Conservation (phyloP, 2,797 vertebrate genomes). For the Borostomias antarcticus region DNA sequence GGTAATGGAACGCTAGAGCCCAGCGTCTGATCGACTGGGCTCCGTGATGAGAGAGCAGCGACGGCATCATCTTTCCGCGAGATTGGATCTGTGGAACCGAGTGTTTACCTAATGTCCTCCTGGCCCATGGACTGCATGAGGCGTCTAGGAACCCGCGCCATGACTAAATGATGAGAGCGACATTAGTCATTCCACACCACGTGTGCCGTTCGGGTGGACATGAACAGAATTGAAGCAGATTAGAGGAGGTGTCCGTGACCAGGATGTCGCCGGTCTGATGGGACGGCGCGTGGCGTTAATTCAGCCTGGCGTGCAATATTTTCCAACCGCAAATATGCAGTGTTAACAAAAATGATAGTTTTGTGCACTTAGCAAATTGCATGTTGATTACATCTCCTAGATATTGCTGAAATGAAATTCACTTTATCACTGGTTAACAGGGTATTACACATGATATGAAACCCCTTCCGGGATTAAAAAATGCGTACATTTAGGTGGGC, state of each 20-base stretch:
- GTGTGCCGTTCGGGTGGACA: conserved; percentile 65
- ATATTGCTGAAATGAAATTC: conserved; percentile 70
- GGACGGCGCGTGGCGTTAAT: conserved; percentile 64
- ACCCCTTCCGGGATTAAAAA: conserved; percentile 54
- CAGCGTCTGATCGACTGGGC: too few relatives aligned
- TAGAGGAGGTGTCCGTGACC: conserved; percentile 66
- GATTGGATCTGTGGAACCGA: conserved; percentile 27
- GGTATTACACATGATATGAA: conserved; percentile 67
- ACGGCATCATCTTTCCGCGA: background rate
- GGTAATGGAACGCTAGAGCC: too few relatives aligned
- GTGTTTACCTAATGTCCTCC: conserved; percentile 51
- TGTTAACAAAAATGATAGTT: conserved; percentile 75
- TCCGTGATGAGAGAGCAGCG: too few relatives aligned
- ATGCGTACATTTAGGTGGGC: conserved; percentile 56
- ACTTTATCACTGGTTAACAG: conserved; percentile 72
- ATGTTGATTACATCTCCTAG: conserved; percentile 72
- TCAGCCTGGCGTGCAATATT: conserved; percentile 67
- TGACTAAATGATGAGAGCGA: conserved; percentile 68
- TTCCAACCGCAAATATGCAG: conserved; percentile 70
- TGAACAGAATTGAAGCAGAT: conserved; percentile 76
- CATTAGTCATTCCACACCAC: conserved; percentile 67
- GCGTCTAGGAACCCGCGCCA: conserved; percentile 47
- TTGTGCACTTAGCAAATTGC: conserved; percentile 80
- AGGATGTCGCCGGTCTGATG: conserved; percentile 61
- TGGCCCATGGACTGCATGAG: conserved; percentile 51